A percentile compares a stretch with the other conserved stretches of the same genome.
These are phyloP conservation scores for Halotydeus destructor DNA, from an alignment of 1,140 invertebrate species.

Conservation along the genomic window DNA sequence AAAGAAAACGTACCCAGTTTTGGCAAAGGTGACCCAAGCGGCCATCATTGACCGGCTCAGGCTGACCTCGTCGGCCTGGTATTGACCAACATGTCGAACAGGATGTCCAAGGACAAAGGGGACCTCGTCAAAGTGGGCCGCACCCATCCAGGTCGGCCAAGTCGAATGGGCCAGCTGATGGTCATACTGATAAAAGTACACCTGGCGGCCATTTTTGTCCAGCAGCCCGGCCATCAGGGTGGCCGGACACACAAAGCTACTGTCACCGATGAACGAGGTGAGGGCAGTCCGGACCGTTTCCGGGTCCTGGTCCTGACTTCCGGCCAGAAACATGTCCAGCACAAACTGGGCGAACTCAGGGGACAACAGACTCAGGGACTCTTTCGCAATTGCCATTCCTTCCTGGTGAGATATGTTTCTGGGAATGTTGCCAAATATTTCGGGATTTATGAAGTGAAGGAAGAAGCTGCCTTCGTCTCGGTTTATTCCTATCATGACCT, in stretches of 20 bases:
- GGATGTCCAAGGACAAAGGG: constrained; percentile 12
- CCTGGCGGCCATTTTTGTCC: constrained; percentile 20
- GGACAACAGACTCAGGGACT: neutral
- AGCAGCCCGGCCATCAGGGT: neutral
- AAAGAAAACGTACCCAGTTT: constrained; percentile 49
- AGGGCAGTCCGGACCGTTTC: neutral
- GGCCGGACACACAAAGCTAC: constrained; percentile 6
- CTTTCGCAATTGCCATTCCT: neutral
- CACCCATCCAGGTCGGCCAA: constrained; percentile 73
- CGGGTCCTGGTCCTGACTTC: neutral
- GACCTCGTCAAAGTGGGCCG: constrained; percentile 15
- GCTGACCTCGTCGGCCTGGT: too few relatives aligned
- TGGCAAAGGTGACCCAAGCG: constrained; percentile 87
- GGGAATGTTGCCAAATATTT: neutral
- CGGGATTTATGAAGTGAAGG: constrained; percentile 26
- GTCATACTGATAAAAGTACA: constrained; percentile 87
- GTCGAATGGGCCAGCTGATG: constrained; percentile 61
- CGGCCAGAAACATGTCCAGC: neutral
- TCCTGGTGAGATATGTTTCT: neutral
- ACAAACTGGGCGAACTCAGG: neutral
- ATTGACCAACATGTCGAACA: neutral
- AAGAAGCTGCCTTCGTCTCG: constrained; percentile 86
- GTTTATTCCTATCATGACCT: constrained; percentile 75
- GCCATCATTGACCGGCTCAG: too few relatives aligned
- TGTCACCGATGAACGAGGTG: constrained; percentile 3